These are phyloP conservation scores for Beroe forskalii DNA, from an alignment of 37 sponge, comb jelly and placozoan genomes.

Conservation along the genomic window DNA sequence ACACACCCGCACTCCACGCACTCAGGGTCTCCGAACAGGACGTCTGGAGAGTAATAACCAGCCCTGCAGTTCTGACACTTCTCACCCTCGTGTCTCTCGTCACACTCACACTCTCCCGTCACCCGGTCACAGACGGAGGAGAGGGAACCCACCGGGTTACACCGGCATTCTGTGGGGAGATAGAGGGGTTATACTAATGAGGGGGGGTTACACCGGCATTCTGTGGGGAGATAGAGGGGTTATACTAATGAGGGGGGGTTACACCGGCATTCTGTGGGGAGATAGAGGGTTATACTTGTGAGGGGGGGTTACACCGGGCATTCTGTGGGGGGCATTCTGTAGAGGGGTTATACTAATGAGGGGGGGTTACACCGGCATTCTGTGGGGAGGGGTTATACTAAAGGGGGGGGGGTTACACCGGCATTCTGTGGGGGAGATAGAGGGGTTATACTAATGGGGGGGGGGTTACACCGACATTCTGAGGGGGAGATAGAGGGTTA, in stretches of 20 bases:
- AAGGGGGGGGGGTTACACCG: constrained; percentile 19
- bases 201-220: too few species aligned
- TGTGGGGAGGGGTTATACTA: too few species aligned
- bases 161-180: not conserved
- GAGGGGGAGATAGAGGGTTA: too few species aligned
- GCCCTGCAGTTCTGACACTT: constrained; percentile 46
- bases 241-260: too few species aligned
- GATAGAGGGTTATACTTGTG: not conserved
- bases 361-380: too few species aligned
- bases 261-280: too few species aligned
- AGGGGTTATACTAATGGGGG: too few species aligned
- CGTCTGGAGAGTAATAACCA: not conserved
- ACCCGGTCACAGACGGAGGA: not conserved
- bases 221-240: too few species aligned
- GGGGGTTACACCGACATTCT: too few species aligned
- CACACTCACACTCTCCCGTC: constrained; percentile 9
- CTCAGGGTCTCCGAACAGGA: not conserved
- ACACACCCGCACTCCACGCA: not conserved
- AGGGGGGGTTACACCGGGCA: not conserved
- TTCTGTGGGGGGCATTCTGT: not conserved
- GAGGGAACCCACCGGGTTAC: constrained; percentile 11
- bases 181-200: too few species aligned
- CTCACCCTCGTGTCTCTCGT: not conserved
- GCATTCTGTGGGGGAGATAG: not conserved
- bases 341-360: too few species aligned